Base-by-base conservation (phyloP, 2,888 invertebrate species). In the Macrosiphum euphorbiae region DNA sequence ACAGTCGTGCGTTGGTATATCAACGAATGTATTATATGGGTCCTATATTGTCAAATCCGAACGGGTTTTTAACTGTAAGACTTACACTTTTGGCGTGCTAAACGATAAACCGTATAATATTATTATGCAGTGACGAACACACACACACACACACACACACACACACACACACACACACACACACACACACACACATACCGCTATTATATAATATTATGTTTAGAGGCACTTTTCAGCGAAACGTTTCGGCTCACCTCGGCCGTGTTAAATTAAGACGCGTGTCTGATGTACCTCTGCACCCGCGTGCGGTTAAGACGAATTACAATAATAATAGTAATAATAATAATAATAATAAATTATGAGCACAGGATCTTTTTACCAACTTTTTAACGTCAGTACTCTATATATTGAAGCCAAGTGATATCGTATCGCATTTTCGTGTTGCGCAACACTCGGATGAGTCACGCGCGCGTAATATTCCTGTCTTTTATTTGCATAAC, bases 401-500 rank as follows among this genome's bases (percentile, higher is more conserved):
- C 55, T 20, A 47, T 47, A 47, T 47, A 55, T 55, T 78, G 35
- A 20, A 78, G 35, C 20, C 78, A 41, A 78, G 35, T 78, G 35
- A 35, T 78, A 78, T 78, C 78, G 78, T 78, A 78, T 78, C 78
- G 78, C 35, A 41, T 78, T 78, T 78, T 78, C 35, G 20, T 20
- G 78, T 78, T 78, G 35, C 35, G 78, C 35, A 78, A 78, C 11
- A 78, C 35, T 78, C 35, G 35, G 35, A 78, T 78, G 78, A 78
- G 78, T 78, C 78, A 78, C 78, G 78, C 20, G 20, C 35, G 35
- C 35, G 35, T 78, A 78, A 78, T 44, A 44, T 78, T 78, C 35
- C 78, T 78, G 78, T 78, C 78, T 78, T 78, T 35, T 78, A 35
- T 78, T 78, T 78, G 35, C 67, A 67, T 67, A 67, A 35, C n/a